Evolutionary conservation across 2,113 vertebrate genomes (phyloP), one percentile per base, ranked within the genome.

Genomic region (Corvus hawaiiensis): DNA sequence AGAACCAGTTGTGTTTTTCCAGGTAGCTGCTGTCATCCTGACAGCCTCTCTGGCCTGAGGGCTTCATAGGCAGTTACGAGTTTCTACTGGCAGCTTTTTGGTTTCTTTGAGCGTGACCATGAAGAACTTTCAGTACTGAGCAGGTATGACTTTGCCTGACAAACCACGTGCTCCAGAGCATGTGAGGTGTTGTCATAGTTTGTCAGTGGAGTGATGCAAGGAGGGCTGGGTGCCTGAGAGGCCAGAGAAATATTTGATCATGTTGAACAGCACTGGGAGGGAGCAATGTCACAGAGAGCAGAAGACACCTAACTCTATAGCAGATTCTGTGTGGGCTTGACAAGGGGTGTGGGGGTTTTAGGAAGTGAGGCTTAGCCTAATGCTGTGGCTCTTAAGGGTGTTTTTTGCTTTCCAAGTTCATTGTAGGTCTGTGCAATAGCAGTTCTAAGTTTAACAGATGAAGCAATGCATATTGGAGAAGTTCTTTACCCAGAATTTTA

Each of bases 221-320:
- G n/a, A 15, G 28, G 52, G 39, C 3, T 8, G 51, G 11, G 13
- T 39, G 46, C 19, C 64, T 51, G 30, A 0, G 0, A 49, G 44
- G 24, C 30, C 8, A 76, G 48, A 44, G n/a, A 16, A 41, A 22
- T 41, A 17, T 33, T 17, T 48, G 39, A 15, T 63, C 35, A 9
- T 6, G 1, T 26, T 43, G 59, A 87, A 12, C 16, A 27, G 55
- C 3, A 2, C 68, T 33, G 41, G 20, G 58, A 84, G 23, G 14
- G 23, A 61, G n/a, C 49, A 37, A 30, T 22, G 23, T 16, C 16
- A 4, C 1, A 3, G 48, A 49, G 33, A 19, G 30, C 61, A 49
- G 56, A 46, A 81, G 44, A 41, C 26, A 37, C 32, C 5, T 11
- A 35, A 23, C 35, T 55, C 63, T 48, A 9, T 28, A 61, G 20